A percentile compares a stretch with the other conserved stretches of the same genome.
phyloP scores from a whole-genome alignment of 1,140 invertebrate genomes.

The Apis mellifera region DNA sequence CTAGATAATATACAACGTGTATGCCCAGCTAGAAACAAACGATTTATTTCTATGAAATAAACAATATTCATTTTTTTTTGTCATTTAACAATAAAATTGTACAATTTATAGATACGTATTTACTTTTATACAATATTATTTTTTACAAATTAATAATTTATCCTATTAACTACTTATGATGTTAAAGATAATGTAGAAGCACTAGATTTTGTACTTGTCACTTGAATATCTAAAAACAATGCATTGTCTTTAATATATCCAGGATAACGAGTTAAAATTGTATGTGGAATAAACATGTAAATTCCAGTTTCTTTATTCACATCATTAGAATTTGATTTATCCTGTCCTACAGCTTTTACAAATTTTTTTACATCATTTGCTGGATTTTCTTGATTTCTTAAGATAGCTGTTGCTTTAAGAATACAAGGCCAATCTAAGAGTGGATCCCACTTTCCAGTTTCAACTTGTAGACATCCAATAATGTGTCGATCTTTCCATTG shows the following conservation, averaged over 20 bases:
- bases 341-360: slow-evolving; percentile 79
- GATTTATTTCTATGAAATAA: neutral
- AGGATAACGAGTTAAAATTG: slow-evolving; percentile 83
- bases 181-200: slow-evolving; percentile 59
- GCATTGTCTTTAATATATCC: slow-evolving; percentile 86
- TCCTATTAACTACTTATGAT: slow-evolving; percentile 1
- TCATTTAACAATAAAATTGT: neutral
- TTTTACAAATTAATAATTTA: neutral
- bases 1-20: slow-evolving; percentile 91
- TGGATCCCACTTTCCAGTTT: slow-evolving; percentile 86
- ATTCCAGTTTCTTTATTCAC: slow-evolving; percentile 83
- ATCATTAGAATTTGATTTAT: slow-evolving; percentile 79
- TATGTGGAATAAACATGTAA: slow-evolving; percentile 88
- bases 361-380: slow-evolving; percentile 79
- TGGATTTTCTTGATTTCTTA: slow-evolving; percentile 84
- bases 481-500: slow-evolving; percentile 88
- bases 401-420: slow-evolving; percentile 83
- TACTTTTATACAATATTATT: neutral
- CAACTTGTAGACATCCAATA: slow-evolving; percentile 85
- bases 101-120: neutral
- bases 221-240: slow-evolving; percentile 85
- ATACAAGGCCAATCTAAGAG: slow-evolving; percentile 87
- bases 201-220: slow-evolving; percentile 71
- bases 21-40: slow-evolving; percentile 87
- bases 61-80: neutral